Conservation (phyloP, 2,797 vertebrate species). For the Galaxias olidus region DNA sequence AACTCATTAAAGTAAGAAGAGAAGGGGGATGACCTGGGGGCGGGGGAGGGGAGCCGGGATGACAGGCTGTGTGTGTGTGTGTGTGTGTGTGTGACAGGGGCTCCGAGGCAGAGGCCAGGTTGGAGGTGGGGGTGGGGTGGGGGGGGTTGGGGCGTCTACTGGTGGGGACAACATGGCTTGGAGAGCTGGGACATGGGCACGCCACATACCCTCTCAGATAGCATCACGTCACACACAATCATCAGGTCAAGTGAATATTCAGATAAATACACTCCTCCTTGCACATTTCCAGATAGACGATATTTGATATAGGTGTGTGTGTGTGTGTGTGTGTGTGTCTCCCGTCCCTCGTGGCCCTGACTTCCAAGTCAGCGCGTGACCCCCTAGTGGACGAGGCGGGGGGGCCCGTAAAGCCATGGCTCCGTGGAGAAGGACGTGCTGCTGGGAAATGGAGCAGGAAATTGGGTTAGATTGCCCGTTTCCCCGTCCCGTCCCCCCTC, state of each 20-base stretch:
- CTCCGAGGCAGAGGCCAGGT: no score
- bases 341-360: conserved; percentile 23
- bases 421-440: conserved; percentile 60
- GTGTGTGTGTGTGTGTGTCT: background rate
- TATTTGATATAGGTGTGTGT: background rate
- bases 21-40: conserved; percentile 71
- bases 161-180: no score
- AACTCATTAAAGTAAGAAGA: conserved; percentile 78
- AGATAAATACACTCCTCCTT: no score
- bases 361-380: conserved; percentile 63
- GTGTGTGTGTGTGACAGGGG: background rate
- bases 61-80: conserved; percentile 40
- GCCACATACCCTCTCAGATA: no score
- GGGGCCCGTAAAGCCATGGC: conserved; percentile 57
- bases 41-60: conserved; percentile 69
- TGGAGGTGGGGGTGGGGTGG: no score
- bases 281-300: no score
- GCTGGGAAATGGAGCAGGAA: conserved; percentile 81
- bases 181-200: no score
- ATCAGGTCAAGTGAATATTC: no score
- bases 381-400: conserved; percentile 52
- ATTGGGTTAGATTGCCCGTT: conserved; percentile 77
- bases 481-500: conserved; percentile 56
- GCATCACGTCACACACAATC: no score
- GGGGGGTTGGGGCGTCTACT: no score